Conservation (phyloP, 2,888 invertebrate genomes). For the Agrochola lota region DNA sequence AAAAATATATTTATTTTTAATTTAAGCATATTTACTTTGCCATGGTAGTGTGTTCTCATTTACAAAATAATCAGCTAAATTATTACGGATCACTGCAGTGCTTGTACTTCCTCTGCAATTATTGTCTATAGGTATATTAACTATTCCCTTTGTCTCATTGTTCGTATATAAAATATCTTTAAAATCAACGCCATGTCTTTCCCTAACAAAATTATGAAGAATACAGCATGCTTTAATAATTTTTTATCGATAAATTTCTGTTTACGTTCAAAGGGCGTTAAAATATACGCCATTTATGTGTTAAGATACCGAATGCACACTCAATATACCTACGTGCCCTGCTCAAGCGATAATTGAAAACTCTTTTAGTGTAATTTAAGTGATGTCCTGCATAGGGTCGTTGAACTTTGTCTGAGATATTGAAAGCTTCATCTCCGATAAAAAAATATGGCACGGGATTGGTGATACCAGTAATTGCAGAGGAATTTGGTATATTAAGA, state of each 20-base stretch:
- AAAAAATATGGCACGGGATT: conserved; percentile 38
- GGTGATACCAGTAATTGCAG: conserved; percentile 31
- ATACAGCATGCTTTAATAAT: conserved; percentile 28
- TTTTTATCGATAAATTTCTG: conserved; percentile 15
- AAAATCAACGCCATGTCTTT: conserved; percentile 26
- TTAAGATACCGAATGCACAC: conserved; percentile 24
- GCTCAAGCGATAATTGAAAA: conserved; percentile 42
- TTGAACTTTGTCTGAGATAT: conserved; percentile 33
- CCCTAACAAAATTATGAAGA: conserved; percentile 23
- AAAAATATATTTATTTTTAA: too few relatives aligned
- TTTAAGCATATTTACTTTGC: conserved; percentile 1
- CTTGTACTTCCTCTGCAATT: conserved; percentile 25
- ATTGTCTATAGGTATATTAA: conserved; percentile 26
- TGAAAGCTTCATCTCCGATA: conserved; percentile 32
- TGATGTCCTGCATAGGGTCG: conserved; percentile 40
- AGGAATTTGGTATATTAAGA: conserved; percentile 33
- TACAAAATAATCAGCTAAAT: conserved; percentile 32
- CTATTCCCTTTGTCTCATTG: conserved; percentile 25
- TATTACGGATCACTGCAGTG: conserved; percentile 22
- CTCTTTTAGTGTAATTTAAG: conserved; percentile 31
- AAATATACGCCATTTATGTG: neutral
- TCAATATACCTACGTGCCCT: conserved; percentile 28
- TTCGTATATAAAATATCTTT: conserved; percentile 20
- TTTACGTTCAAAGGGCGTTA: too few relatives aligned
- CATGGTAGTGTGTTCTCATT: conserved; percentile 18